Evolutionary conservation across 1,140 invertebrate species (phyloP), one percentile per base, ranked within the genome.

Genomic region (Drosophila ohnishii): DNA sequence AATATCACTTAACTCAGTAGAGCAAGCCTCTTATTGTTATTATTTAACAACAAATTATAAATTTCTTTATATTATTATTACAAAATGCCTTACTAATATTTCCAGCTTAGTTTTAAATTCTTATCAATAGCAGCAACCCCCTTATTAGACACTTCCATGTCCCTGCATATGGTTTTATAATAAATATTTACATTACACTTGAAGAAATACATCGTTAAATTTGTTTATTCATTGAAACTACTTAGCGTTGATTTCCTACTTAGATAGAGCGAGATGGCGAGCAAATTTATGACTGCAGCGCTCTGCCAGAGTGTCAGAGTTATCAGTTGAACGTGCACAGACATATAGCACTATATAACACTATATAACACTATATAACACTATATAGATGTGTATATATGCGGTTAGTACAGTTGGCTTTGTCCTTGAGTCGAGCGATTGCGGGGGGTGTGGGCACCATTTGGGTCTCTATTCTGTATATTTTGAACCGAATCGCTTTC

Each of bases 211-310:
- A 84, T 78, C 80, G 80, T 84, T 75, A 84, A 88, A 80, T 87
- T 79, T 88, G 84, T 88, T 87, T 84, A 84, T 74, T 78, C 69
- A 88, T 80, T 60, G 72, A 79, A 86, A 83, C 72, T 87, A 87
- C 82, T 82, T 76, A 81, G 85, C 62, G 71, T 70, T 66, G 71
- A 87, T 87, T 86, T 86, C 82, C 82, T 86, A 82, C 60, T 79
- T 79, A 69, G 65, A 37, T 7, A 45, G 53, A 75, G 50, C 19
- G 76, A 37, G 80, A 76, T 45, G 63, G 53, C 61, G 3, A 10
- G 14, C 44, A 44, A 35, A 47, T 78, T 65, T 62, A 77, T 71
- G 69, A 62, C 70, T 53, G 70, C 60, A 63, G 25, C 30, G 59
- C 55, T 47, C 58, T 40, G 63, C 40, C 37, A 32, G 30, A 51